phyloP scores from a whole-genome alignment of 2,888 invertebrate genomes.

The Atethmia centrago region DNA sequence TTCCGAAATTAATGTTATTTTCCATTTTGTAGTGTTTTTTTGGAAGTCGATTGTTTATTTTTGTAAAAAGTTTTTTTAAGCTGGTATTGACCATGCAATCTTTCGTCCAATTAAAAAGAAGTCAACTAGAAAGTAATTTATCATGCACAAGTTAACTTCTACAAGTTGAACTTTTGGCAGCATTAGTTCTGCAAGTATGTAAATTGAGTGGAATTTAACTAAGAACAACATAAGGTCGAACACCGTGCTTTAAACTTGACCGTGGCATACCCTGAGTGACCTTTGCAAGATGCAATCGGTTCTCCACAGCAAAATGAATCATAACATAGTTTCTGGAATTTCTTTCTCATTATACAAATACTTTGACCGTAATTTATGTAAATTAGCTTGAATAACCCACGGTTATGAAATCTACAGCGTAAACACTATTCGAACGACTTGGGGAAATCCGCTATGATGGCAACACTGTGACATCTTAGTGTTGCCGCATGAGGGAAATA shows the following conservation, averaged over 20 bases:
- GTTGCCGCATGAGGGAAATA: slow-evolving; percentile 38
- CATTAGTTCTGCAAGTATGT: not conserved
- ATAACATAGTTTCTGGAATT: slow-evolving; percentile 30
- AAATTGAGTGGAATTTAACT: not conserved
- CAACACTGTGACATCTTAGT: slow-evolving; percentile 25
- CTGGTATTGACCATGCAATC: not conserved
- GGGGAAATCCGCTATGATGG: slow-evolving; percentile 54
- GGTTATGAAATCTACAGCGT: slow-evolving; percentile 26
- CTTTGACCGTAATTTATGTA: not conserved
- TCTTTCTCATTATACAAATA: slow-evolving; percentile 28
- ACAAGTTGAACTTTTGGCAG: not conserved
- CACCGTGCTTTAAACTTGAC: slow-evolving; percentile 4
- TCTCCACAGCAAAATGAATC: slow-evolving; percentile 22
- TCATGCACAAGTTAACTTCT: not conserved
- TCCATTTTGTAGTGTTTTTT: too few relatives aligned
- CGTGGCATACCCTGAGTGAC: not conserved
- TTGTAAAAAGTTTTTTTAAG: too few relatives aligned
- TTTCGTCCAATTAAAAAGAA: not conserved
- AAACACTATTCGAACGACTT: slow-evolving; percentile 28
- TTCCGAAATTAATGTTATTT: too few relatives aligned
- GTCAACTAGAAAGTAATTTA: not conserved
- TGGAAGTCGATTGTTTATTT: too few relatives aligned
- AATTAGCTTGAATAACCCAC: slow-evolving; percentile 33
- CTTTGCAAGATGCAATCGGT: not conserved
- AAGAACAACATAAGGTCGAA: not conserved